Evolutionary conservation across 2,888 invertebrate genomes (phyloP), one percentile per base, ranked within the genome.

Genomic region (Hirtodrosophila duncani): DNA sequence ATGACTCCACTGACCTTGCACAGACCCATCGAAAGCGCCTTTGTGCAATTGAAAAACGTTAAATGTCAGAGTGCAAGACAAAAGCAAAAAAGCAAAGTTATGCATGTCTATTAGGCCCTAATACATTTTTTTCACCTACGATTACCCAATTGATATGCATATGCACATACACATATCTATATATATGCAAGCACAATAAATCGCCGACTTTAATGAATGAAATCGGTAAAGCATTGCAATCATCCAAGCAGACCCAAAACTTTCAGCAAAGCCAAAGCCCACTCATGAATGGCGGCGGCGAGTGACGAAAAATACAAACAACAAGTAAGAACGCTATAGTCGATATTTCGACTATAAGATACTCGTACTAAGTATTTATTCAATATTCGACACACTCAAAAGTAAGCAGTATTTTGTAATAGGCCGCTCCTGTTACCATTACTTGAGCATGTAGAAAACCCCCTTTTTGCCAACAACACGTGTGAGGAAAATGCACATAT

Each of bases 141-240:
- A 56, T 56, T 56, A 24, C n/a, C n/a, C n/a, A n/a, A n/a, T n/a
- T n/a, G n/a, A n/a, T n/a, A n/a, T n/a, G n/a, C n/a, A n/a, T n/a
- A n/a, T n/a, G n/a, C n/a, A n/a, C n/a, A n/a, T n/a, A n/a, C n/a
- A n/a, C n/a, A n/a, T n/a, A n/a, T 24, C 9, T 3, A 8, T 26
- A 11, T 11, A 26, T 10, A n/a, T n/a, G n/a, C 6, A 24, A 64
- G 48, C 71, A 59, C 63, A 64, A 74, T 45, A 27, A 44, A 53
- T 37, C 37, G 48, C 26, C 43, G 46, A 55, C 49, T 57, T 53
- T 56, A 43, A 61, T 55, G 37, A 60, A 41, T 29, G 58, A 55
- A 61, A 44, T 58, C 57, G 55, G 58, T 68, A 68, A 77, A 67
- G 52, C 69, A 39, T 48, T 72, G 71, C 77, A 71, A 59, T 67